These are phyloP conservation scores for Magallana angulata DNA, from an alignment of 1,140 invertebrate genomes.

Conservation along the genomic window DNA sequence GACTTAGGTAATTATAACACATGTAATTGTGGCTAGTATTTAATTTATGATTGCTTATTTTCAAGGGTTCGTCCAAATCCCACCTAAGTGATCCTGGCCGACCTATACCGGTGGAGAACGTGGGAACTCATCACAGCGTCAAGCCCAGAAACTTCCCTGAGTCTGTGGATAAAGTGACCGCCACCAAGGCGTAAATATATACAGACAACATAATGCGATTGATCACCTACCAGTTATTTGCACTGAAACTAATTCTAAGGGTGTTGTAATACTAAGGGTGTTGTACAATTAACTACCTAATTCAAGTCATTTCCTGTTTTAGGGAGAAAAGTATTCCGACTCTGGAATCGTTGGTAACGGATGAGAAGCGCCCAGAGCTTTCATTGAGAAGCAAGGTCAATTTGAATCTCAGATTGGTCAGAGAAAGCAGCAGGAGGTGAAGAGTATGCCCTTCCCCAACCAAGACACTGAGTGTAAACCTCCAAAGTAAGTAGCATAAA, in stretches of 20 bases:
- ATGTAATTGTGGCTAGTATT: background rate
- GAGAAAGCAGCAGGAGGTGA: constrained; percentile 62
- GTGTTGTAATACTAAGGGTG: no score
- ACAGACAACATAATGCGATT: no score
- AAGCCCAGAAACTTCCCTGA: constrained; percentile 91
- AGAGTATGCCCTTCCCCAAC: constrained; percentile 74
- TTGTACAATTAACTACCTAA: no score
- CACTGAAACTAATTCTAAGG: no score
- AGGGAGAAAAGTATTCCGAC: constrained; percentile 91
- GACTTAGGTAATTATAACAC: no score
- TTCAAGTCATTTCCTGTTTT: constrained; percentile 42
- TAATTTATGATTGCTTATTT: background rate
- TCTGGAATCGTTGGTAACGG: constrained; percentile 86
- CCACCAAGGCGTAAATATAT: constrained; percentile 87
- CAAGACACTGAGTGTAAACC: constrained; percentile 87
- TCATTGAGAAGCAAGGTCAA: constrained; percentile 69
- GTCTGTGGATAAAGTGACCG: constrained; percentile 87
- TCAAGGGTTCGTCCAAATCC: constrained; percentile 81
- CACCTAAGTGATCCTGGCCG: constrained; percentile 87
- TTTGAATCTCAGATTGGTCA: constrained; percentile 70
- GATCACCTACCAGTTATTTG: no score
- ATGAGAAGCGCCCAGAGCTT: constrained; percentile 79
- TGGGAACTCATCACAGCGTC: constrained; percentile 81
- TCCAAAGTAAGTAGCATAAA: constrained; percentile 80
- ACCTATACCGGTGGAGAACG: constrained; percentile 88